These are phyloP conservation scores for Andinoacara biseriatus DNA, from an alignment of 2,113 vertebrate species.

Conservation along the genomic window DNA sequence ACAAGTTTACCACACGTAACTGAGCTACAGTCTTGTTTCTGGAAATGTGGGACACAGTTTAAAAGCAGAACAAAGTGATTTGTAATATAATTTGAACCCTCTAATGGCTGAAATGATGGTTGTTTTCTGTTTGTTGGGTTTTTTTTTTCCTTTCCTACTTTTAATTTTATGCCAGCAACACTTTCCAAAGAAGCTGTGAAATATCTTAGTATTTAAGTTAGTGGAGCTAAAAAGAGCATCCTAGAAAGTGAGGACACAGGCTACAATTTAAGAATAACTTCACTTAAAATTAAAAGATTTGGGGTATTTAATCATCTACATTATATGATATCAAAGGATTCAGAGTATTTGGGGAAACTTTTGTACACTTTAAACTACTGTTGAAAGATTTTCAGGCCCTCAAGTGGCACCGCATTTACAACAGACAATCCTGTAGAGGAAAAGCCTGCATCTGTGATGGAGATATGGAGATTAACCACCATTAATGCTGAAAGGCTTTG, in stretches of 20 bases:
- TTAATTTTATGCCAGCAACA: no score
- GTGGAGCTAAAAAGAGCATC: background rate
- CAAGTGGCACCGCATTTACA: no score
- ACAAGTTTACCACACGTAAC: background rate
- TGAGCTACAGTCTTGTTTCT: background rate
- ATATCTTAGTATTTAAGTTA: background rate
- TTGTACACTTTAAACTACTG: no score
- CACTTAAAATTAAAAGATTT: background rate
- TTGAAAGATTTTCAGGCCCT: no score
- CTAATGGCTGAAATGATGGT: no score
- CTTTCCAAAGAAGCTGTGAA: no score
- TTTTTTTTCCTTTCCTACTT: background rate
- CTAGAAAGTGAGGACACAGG: background rate
- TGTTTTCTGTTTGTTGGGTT: no score
- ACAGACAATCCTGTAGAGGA: no score
- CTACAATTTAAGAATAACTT: background rate
- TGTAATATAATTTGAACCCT: background rate
- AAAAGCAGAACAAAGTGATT: background rate
- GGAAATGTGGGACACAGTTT: background rate
- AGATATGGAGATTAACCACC: background rate
- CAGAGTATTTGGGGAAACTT: no score
- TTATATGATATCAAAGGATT: no score
- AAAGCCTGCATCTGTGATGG: background rate
- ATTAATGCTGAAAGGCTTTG: background rate
- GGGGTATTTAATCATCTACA: background rate